Evolutionary conservation across 2,113 vertebrate genomes (phyloP).

Genomic region (Hippolais icterina): DNA sequence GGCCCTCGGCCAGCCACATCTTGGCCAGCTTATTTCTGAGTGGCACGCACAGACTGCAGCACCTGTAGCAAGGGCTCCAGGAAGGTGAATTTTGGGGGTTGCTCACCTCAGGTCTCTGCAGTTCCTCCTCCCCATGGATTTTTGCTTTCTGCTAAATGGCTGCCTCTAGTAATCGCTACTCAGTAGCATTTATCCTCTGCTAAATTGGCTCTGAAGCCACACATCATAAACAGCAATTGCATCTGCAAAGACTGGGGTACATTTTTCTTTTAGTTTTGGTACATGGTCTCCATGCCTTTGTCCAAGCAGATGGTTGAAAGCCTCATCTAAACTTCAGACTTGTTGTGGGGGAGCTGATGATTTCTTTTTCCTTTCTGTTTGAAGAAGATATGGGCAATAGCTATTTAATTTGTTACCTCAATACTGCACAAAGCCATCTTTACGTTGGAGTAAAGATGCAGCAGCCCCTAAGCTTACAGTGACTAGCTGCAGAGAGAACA

Average conservation of each 20-base stretch:
- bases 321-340: background rate
- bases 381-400: background rate
- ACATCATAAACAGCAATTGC: background rate
- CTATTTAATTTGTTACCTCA: conserved; percentile 27
- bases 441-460: background rate
- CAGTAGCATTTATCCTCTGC: background rate
- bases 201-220: background rate
- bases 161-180: background rate
- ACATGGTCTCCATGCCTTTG: background rate
- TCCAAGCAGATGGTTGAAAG: background rate
- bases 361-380: background rate
- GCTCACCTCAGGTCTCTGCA: background rate
- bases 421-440: background rate
- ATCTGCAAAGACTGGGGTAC: background rate
- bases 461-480: background rate
- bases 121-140: background rate
- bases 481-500: rapidly evolving
- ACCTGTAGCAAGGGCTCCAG: background rate
- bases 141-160: background rate
- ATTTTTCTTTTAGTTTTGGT: background rate
- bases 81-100: background rate
- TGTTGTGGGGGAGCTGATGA: rapidly evolving
- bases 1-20: rapidly evolving
- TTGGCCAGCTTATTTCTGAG: background rate
- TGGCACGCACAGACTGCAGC: background rate